Conservation (phyloP, 2,113 vertebrate genomes). For the Pangasianodon gigas region DNA sequence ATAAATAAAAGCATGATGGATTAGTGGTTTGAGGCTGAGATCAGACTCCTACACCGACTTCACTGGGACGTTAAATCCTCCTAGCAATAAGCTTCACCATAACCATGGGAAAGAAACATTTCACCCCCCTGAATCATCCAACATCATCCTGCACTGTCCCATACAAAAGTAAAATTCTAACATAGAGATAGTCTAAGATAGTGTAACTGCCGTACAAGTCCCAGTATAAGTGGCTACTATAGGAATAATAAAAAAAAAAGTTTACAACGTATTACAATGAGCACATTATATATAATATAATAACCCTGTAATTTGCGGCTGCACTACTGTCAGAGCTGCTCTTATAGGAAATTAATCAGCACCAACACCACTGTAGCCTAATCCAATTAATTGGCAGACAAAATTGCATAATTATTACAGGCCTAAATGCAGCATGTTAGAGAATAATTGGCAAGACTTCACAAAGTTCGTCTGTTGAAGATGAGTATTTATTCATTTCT, state of each 20-base stretch:
- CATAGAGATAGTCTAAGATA: background rate
- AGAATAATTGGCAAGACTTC: slow-evolving; percentile 1
- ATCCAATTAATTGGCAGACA: background rate
- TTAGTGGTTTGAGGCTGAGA: slow-evolving; percentile 21
- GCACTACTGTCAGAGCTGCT: background rate
- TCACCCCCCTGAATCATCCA: background rate
- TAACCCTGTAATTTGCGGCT: background rate
- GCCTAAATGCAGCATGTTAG: background rate
- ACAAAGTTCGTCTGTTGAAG: background rate
- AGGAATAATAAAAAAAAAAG: background rate
- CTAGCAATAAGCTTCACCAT: slow-evolving; percentile 25
- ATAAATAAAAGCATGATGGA: slow-evolving; percentile 34
- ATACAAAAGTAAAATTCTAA: background rate
- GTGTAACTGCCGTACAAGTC: too few species aligned
- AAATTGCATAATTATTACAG: background rate
- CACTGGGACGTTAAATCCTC: slow-evolving; percentile 23
- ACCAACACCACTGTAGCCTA: background rate
- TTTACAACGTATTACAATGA: background rate
- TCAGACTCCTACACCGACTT: slow-evolving; percentile 20
- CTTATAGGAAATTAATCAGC: background rate
- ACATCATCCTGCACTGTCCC: background rate
- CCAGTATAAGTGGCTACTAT: background rate
- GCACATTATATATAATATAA: background rate
- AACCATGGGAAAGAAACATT: background rate
- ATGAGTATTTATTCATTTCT: background rate